A percentile compares a stretch with the other conserved stretches of the same genome.
Conservation (phyloP, 2,888 invertebrate genomes). For the Cheilosia pagana region DNA sequence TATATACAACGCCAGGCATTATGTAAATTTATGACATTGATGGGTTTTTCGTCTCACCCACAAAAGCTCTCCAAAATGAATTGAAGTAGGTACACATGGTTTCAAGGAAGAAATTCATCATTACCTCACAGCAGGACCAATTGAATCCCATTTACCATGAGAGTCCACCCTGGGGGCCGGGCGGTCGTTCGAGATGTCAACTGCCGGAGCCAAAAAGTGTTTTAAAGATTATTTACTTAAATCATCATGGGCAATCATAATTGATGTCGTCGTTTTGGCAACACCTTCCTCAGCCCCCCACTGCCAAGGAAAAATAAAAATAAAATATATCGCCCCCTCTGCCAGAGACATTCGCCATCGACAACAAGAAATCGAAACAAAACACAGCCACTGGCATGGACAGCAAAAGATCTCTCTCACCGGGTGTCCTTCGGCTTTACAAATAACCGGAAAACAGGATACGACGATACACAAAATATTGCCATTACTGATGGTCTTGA, state of each 20-base stretch:
- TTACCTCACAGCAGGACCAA: slow-evolving; percentile 38
- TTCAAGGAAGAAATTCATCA: slow-evolving; percentile 22
- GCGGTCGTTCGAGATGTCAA: slow-evolving; percentile 20
- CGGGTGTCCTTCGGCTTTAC: slow-evolving; percentile 50
- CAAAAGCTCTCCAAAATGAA: slow-evolving; percentile 19
- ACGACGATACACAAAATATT: slow-evolving; percentile 63
- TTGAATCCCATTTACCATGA: slow-evolving; percentile 29
- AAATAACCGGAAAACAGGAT: slow-evolving; percentile 68
- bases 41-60: slow-evolving; percentile 8
- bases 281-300: neutral
- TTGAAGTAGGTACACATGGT: neutral
- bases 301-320: neutral
- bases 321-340: slow-evolving; percentile 29
- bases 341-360: slow-evolving; percentile 48
- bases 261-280: slow-evolving; percentile 31
- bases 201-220: slow-evolving; percentile 41
- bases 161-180: neutral
- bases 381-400: slow-evolving; percentile 28
- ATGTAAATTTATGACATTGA: slow-evolving; percentile 27
- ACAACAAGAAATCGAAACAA: slow-evolving; percentile 6
- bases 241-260: slow-evolving; percentile 61
- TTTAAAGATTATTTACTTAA: slow-evolving; percentile 63
- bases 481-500: slow-evolving; percentile 13
- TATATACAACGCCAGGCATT: slow-evolving; percentile 11
- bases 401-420: slow-evolving; percentile 40